phyloP scores from a whole-genome alignment of 37 sponge, comb jelly and placozoan genomes.

The Geodia barretti region DNA sequence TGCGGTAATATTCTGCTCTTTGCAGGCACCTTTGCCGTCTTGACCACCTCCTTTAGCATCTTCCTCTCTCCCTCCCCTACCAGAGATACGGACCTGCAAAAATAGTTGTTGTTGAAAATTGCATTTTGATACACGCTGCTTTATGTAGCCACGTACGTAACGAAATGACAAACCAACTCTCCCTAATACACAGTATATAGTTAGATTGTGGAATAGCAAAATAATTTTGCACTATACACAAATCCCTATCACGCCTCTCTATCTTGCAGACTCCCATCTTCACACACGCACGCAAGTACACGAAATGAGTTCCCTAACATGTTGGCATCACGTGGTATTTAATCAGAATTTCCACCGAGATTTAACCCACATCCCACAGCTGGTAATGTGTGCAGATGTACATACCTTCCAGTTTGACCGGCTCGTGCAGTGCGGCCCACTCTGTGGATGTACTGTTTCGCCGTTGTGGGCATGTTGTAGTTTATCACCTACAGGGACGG shows the following conservation, averaged over 20 bases:
- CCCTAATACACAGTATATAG: too few relatives aligned
- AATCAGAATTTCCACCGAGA: too few relatives aligned
- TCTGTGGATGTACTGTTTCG: conserved; percentile 97
- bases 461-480: conserved; percentile 87
- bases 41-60: conserved; percentile 91
- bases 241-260: too few relatives aligned
- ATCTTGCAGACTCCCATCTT: too few relatives aligned
- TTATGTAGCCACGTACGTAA: neutral
- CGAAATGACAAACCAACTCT: too few relatives aligned
- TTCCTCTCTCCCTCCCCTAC: conserved; percentile 96
- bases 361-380: too few relatives aligned
- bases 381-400: neutral
- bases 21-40: conserved; percentile 79
- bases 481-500: conserved; percentile 63
- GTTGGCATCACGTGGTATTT: too few relatives aligned
- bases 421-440: conserved; percentile 98
- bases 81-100: conserved; percentile 81
- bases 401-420: conserved; percentile 84
- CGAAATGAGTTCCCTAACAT: too few relatives aligned
- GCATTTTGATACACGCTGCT: neutral
- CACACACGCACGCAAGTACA: too few relatives aligned
- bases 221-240: too few relatives aligned
- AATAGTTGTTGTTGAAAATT: neutral
- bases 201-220: too few relatives aligned
- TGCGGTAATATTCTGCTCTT: conserved; percentile 89